Conservation (phyloP, 1,140 invertebrate genomes). For the Magallana gigas region DNA sequence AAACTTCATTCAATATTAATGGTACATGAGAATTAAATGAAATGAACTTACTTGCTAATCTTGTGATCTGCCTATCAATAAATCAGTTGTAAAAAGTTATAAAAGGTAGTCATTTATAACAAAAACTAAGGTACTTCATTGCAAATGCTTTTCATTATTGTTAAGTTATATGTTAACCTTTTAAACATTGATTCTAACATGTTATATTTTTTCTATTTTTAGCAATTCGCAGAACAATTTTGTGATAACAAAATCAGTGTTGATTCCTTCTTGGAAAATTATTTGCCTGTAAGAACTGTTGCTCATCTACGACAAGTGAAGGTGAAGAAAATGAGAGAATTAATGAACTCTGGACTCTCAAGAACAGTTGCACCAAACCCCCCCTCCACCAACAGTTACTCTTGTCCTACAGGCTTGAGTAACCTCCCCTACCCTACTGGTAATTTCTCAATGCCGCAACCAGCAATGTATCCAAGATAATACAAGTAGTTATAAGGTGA, state of each 20-base stretch:
- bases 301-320: constrained; percentile 91
- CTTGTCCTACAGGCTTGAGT: neutral
- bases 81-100: no score
- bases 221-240: constrained; percentile 85
- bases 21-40: no score
- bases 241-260: constrained; percentile 86
- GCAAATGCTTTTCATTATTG: no score
- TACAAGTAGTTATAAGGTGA: neutral
- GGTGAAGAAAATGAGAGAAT: constrained; percentile 92
- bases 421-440: constrained; percentile 5
- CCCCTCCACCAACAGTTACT: constrained; percentile 7
- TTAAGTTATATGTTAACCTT: no score
- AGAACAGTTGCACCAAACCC: neutral
- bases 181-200: no score
- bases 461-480: constrained; percentile 22
- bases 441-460: constrained; percentile 7
- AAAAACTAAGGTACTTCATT: no score
- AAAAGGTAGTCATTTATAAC: no score
- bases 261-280: constrained; percentile 89
- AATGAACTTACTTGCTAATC: no score
- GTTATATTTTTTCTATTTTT: neutral
- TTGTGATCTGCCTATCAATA: no score
- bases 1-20: no score
- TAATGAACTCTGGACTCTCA: constrained; percentile 80
- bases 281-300: constrained; percentile 85